Evolutionary conservation across 2,888 invertebrate species (phyloP).

Genomic region (Bombylius major): DNA sequence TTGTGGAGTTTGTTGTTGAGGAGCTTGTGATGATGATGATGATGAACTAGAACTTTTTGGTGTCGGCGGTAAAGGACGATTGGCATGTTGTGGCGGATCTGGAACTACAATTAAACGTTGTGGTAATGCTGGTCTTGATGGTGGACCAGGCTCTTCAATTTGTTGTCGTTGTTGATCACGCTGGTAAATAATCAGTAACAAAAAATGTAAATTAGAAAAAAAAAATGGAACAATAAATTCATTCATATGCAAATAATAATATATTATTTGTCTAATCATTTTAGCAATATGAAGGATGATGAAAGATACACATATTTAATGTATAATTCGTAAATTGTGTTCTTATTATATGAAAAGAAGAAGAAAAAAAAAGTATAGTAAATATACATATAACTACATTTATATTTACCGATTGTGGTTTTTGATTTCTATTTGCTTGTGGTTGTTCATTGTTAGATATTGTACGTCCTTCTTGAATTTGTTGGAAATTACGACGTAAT

Average conservation of each 20-base stretch:
- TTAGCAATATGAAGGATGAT: no score
- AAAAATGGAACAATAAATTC: neutral
- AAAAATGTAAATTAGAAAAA: neutral
- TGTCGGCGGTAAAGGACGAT: constrained; percentile 71
- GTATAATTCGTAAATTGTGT: no score
- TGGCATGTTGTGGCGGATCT: constrained; percentile 56
- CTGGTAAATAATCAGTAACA: constrained; percentile 12
- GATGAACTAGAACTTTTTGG: constrained; percentile 56
- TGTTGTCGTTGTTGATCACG: constrained; percentile 32
- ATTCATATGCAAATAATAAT: neutral
- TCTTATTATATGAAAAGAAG: no score
- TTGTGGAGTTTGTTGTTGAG: constrained; percentile 39
- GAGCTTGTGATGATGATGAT: constrained; percentile 36
- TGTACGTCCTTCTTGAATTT: constrained; percentile 75
- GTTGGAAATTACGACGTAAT: constrained; percentile 91
- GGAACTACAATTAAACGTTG: constrained; percentile 85
- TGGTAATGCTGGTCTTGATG: constrained; percentile 77
- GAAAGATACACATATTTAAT: no score
- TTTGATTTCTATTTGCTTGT: constrained; percentile 45
- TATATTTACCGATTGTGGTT: constrained; percentile 37
- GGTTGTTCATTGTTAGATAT: constrained; percentile 47
- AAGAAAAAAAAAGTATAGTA: neutral
- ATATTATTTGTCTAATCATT: no score
- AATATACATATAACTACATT: no score
- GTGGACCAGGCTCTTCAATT: constrained; percentile 72